Evolutionary conservation across 92 coral and sea anemone genomes (phyloP).

Genomic region (Porites cylindrica): DNA sequence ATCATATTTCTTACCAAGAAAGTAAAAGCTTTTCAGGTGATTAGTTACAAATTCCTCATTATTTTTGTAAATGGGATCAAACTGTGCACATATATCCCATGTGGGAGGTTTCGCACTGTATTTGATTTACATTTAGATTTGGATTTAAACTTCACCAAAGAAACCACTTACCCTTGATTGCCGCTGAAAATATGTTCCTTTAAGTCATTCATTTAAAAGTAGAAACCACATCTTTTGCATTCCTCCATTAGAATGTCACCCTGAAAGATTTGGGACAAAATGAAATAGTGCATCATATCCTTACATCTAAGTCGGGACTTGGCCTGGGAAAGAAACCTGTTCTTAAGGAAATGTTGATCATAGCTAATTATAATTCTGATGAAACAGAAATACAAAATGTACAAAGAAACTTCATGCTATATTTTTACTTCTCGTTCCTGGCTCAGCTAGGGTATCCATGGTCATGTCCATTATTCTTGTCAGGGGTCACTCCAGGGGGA

Average conservation of each 20-base stretch:
- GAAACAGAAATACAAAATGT: slow-evolving; percentile 3
- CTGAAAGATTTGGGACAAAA: slow-evolving; percentile 20
- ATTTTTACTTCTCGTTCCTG: neutral
- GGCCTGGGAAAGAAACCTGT: slow-evolving; percentile 11
- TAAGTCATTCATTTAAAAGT: slow-evolving; percentile 16
- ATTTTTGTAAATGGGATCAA: slow-evolving; percentile 15
- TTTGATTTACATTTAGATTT: slow-evolving; percentile 7
- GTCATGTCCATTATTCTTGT: slow-evolving; percentile 3
- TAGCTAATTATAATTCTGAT: slow-evolving; percentile 5
- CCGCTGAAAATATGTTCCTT: slow-evolving; percentile 13
- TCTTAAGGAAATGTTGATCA: slow-evolving; percentile 9
- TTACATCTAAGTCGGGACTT: slow-evolving; percentile 13
- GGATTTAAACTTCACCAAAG: slow-evolving; percentile 7
- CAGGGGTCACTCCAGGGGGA: slow-evolving; percentile 2
- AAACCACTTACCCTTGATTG: slow-evolving; percentile 22
- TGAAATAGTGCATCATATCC: neutral
- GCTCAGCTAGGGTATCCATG: slow-evolving; percentile 20
- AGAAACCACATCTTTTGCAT: slow-evolving; percentile 18
- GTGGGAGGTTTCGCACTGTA: slow-evolving; percentile 5
- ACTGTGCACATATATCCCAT: slow-evolving; percentile 17
- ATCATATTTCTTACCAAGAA: slow-evolving; percentile 11
- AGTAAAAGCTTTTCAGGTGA: slow-evolving; percentile 17
- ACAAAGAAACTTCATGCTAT: slow-evolving; percentile 2
- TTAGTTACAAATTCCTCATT: slow-evolving; percentile 14
- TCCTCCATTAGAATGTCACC: slow-evolving; percentile 24